These are phyloP conservation scores for Leucophora obtusa DNA, from an alignment of 2,888 invertebrate genomes.

Conservation along the genomic window DNA sequence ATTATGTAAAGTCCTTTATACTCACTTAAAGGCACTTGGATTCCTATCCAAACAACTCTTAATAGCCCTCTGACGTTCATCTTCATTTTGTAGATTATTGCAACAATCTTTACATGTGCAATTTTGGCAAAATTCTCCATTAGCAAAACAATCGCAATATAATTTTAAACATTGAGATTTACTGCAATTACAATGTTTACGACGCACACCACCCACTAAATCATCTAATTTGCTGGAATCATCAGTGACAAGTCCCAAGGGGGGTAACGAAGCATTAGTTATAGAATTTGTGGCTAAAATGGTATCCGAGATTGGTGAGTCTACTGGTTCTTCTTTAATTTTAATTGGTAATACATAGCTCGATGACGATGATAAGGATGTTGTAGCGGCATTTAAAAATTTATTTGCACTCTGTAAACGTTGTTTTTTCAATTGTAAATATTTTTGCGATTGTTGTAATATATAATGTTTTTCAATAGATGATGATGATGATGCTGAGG, in stretches of 20 bases:
- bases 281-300: background rate
- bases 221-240: slow-evolving; percentile 43
- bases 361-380: slow-evolving; percentile 62
- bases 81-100: slow-evolving; percentile 97
- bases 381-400: background rate
- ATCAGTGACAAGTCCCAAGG: background rate
- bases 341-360: slow-evolving; percentile 56
- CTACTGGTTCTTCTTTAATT: slow-evolving; percentile 65
- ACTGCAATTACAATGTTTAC: slow-evolving; percentile 99
- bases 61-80: slow-evolving; percentile 95
- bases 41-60: slow-evolving; percentile 96
- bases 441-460: slow-evolving; percentile 43
- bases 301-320: background rate
- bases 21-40: slow-evolving; percentile 93
- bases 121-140: slow-evolving; percentile 98
- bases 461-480: slow-evolving; percentile 45
- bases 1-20: slow-evolving; percentile 28
- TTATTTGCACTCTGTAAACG: slow-evolving; percentile 7
- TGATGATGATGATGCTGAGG: slow-evolving; percentile 32
- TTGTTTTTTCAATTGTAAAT: slow-evolving; percentile 36
- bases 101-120: slow-evolving; percentile 99
- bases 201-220: slow-evolving; percentile 76
- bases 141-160: slow-evolving; percentile 99
- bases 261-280: background rate
- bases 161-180: slow-evolving; percentile 98